Percentiles rank a stretch among this genome's conserved stretches.
phyloP scores from a whole-genome alignment of 1,140 invertebrate genomes.

The Penaeus chinensis region DNA sequence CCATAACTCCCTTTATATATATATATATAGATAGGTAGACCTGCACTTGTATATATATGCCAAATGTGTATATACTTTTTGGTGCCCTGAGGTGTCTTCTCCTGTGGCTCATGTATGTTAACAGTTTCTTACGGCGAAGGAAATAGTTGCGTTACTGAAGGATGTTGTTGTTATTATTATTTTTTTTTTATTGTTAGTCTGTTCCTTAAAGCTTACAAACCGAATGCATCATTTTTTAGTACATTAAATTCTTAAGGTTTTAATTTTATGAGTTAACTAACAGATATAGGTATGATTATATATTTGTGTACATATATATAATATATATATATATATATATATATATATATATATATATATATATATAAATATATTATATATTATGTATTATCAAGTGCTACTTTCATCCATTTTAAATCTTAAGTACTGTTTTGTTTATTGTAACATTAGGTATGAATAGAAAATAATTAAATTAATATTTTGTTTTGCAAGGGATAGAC shows the following conservation, averaged over 20 bases:
- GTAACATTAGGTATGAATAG: slow-evolving; percentile 1
- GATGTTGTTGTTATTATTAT: background rate
- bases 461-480: background rate
- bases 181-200: no score
- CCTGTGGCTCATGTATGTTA: background rate
- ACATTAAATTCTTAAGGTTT: background rate
- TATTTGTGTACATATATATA: background rate
- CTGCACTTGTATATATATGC: slow-evolving; percentile 13
- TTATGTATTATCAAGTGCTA: background rate
- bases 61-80: slow-evolving; percentile 21
- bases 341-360: background rate
- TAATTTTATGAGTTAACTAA: background rate
- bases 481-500: background rate
- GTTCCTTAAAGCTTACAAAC: no score
- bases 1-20: slow-evolving; percentile 18
- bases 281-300: background rate
- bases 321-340: background rate
- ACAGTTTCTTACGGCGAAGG: background rate
- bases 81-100: slow-evolving; percentile 8
- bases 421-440: background rate
- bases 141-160: background rate
- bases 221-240: no score
- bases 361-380: background rate
- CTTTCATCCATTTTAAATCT: background rate
- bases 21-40: slow-evolving; percentile 1